These are phyloP conservation scores for Nymphicus hollandicus DNA, from an alignment of 2,113 vertebrate species.

Conservation along the genomic window DNA sequence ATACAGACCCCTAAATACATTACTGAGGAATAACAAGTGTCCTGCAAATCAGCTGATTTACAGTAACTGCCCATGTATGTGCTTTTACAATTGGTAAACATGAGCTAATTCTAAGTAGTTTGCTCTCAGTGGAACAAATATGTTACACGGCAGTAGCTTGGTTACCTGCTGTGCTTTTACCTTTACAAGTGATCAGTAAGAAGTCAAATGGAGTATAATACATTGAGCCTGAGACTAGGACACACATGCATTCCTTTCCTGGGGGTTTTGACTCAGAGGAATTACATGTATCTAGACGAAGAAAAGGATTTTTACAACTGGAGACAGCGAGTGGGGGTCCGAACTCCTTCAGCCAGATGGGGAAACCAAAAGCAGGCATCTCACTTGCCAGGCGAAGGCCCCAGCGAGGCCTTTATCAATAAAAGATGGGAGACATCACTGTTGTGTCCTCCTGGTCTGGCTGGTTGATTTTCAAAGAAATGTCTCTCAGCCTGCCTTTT, in stretches of 20 bases:
- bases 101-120: background rate
- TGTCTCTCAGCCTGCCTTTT: background rate
- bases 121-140: background rate
- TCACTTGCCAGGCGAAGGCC: background rate
- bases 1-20: background rate
- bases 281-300: background rate
- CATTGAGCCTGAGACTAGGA: background rate
- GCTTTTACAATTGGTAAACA: background rate
- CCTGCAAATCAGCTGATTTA: background rate
- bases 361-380: background rate
- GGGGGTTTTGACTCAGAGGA: background rate
- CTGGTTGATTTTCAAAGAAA: background rate
- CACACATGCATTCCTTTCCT: background rate
- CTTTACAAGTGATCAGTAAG: background rate
- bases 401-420: accelerated
- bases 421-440: background rate
- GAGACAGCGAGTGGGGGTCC: background rate
- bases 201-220: background rate
- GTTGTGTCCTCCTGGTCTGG: background rate
- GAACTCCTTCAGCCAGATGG: background rate
- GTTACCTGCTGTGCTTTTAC: background rate
- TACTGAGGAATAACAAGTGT: background rate
- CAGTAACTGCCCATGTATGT: background rate
- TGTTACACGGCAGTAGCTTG: background rate
- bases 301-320: background rate